These are phyloP conservation scores for Trematomus bernacchii DNA, from an alignment of 2,797 vertebrate genomes.

Conservation along the genomic window DNA sequence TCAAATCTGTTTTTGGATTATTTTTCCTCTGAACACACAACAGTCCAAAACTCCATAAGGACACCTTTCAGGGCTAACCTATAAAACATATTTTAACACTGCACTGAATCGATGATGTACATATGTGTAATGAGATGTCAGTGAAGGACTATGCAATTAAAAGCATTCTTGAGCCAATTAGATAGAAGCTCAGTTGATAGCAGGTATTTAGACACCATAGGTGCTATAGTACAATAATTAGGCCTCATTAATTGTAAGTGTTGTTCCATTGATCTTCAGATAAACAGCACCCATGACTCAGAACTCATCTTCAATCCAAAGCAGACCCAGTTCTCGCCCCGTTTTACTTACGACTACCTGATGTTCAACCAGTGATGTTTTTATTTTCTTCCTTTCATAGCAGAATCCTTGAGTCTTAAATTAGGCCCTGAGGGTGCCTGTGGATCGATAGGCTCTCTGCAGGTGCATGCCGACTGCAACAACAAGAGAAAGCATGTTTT, in stretches of 20 bases:
- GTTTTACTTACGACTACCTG: slow-evolving; percentile 43
- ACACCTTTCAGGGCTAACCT: neutral
- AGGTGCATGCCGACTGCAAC: slow-evolving; percentile 62
- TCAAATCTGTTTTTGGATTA: neutral
- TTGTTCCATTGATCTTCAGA: slow-evolving; percentile 58
- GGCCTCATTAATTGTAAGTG: slow-evolving; percentile 55
- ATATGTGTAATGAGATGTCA: slow-evolving; percentile 29
- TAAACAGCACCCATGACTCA: slow-evolving; percentile 48
- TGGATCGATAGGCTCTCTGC: slow-evolving; percentile 70
- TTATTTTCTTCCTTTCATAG: slow-evolving; percentile 65
- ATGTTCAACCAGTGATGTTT: slow-evolving; percentile 66
- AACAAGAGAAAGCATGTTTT: slow-evolving; percentile 55
- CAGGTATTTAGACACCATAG: slow-evolving; percentile 32
- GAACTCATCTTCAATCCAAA: slow-evolving; percentile 53
- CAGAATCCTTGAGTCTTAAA: slow-evolving; percentile 73
- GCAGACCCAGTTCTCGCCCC: slow-evolving; percentile 31
- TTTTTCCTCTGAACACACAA: neutral
- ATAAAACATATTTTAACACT: neutral
- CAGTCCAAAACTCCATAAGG: neutral
- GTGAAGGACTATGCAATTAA: slow-evolving; percentile 30
- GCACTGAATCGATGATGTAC: slow-evolving; percentile 9
- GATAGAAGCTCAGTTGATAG: slow-evolving; percentile 36
- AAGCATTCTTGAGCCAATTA: slow-evolving; percentile 32
- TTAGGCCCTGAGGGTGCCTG: slow-evolving; percentile 64
- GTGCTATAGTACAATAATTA: slow-evolving; percentile 48